Conservation (phyloP, 2,888 invertebrate genomes). For the Aphelenchoides bicaudatus region DNA sequence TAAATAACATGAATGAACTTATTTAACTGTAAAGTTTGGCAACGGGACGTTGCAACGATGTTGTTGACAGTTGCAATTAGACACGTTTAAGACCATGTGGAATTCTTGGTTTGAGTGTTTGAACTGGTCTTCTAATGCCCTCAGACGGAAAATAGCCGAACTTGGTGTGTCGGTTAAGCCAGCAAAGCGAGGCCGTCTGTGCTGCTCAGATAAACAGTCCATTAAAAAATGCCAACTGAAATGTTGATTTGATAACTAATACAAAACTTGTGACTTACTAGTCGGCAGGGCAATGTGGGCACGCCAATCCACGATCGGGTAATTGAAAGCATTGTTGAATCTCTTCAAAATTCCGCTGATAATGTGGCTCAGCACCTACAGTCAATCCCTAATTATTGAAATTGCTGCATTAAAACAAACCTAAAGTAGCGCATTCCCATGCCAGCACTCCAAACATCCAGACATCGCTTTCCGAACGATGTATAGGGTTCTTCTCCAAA, state of each 20-base stretch:
- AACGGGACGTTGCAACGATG: slow-evolving; percentile 48
- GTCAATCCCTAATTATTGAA: no score
- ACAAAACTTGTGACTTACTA: slow-evolving; percentile 39
- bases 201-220: slow-evolving; percentile 54
- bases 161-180: slow-evolving; percentile 33
- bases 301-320: slow-evolving; percentile 50
- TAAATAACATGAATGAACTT: slow-evolving; percentile 5
- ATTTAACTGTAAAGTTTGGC: slow-evolving; percentile 30
- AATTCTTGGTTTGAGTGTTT: slow-evolving; percentile 31
- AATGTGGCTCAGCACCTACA: slow-evolving; percentile 54
- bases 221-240: slow-evolving; percentile 44
- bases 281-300: slow-evolving; percentile 51
- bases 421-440: no score
- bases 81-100: slow-evolving; percentile 40
- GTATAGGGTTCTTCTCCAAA: slow-evolving; percentile 41
- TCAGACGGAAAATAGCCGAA: slow-evolving; percentile 31
- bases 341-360: slow-evolving; percentile 48
- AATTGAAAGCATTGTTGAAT: slow-evolving; percentile 43
- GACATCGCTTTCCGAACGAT: slow-evolving; percentile 54
- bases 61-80: slow-evolving; percentile 53
- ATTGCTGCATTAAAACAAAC: no score
- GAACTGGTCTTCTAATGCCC: slow-evolving; percentile 24
- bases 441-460: slow-evolving; percentile 39
- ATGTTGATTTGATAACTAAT: no score
- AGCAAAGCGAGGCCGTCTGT: slow-evolving; percentile 50